A percentile compares a stretch with the other conserved stretches of the same genome.
Evolutionary conservation across 2,113 vertebrate species (phyloP).

Genomic region (Scopus umbretta): DNA sequence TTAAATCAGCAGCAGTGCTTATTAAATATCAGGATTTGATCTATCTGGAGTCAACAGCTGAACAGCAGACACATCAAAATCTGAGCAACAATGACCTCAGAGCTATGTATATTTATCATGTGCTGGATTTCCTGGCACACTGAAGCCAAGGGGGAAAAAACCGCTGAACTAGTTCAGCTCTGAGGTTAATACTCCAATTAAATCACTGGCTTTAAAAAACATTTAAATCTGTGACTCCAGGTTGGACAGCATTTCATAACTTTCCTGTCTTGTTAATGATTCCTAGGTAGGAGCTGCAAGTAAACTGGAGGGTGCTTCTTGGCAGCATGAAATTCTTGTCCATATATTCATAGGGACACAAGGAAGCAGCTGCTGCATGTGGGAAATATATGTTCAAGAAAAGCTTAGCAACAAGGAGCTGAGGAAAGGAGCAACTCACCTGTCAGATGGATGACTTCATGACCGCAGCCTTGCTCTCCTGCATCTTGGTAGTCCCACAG

Average conservation of each 20-base stretch:
- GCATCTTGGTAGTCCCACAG: background rate
- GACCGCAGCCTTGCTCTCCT: background rate
- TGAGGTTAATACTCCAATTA: background rate
- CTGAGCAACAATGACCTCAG: conserved; percentile 26
- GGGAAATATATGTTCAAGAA: conserved; percentile 22
- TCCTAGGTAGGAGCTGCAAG: conserved; percentile 1
- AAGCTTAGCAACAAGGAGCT: background rate
- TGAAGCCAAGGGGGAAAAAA: background rate
- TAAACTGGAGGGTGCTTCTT: conserved; percentile 18
- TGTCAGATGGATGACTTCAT: conserved; percentile 7
- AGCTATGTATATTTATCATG: conserved; percentile 40
- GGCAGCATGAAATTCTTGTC: conserved; percentile 3
- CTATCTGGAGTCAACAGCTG: conserved; percentile 33
- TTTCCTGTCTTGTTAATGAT: background rate
- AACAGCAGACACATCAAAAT: conserved; percentile 35
- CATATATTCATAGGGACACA: background rate
- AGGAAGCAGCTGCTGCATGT: background rate
- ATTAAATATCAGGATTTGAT: conserved; percentile 56
- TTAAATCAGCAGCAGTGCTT: conserved; percentile 13
- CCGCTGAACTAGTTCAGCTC: background rate
- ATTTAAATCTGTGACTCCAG: background rate
- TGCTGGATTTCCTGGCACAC: conserved; percentile 36
- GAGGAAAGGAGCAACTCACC: background rate
- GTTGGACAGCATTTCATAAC: background rate
- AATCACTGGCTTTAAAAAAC: conserved; percentile 6